These are phyloP conservation scores for Trichonephila clavata DNA, from an alignment of 1,140 invertebrate species.

Conservation along the genomic window DNA sequence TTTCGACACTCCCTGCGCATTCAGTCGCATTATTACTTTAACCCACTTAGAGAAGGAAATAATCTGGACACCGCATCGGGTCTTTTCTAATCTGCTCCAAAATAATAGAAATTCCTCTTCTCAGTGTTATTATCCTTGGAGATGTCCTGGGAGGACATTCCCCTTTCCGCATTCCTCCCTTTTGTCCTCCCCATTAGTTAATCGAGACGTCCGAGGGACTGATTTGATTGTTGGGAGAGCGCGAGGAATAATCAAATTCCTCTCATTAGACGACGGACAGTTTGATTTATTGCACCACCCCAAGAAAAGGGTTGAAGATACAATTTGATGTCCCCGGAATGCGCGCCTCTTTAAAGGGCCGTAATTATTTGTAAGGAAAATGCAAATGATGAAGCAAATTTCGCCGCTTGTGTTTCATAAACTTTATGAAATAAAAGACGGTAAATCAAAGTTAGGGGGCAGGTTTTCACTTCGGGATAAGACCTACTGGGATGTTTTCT, in stretches of 20 bases:
- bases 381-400: constrained; percentile 23
- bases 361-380: constrained; percentile 27
- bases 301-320: constrained; percentile 56
- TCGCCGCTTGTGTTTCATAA: not conserved
- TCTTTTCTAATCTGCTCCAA: not conserved
- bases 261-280: constrained; percentile 66
- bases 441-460: constrained; percentile 20
- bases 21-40: not conserved
- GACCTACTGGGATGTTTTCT: not conserved
- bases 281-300: constrained; percentile 49
- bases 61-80: too few species aligned
- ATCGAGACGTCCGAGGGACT: constrained; percentile 64
- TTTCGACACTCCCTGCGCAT: too few species aligned
- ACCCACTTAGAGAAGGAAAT: not conserved
- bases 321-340: constrained; percentile 1
- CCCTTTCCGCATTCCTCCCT: constrained; percentile 27
- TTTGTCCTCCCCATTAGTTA: constrained; percentile 65
- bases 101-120: constrained; percentile 40
- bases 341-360: constrained; percentile 11
- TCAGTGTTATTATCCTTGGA: not conserved
- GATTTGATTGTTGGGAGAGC: constrained; percentile 64
- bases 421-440: constrained; percentile 16
- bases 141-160: constrained; percentile 29
- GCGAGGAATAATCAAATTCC: constrained; percentile 73
- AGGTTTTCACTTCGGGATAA: not conserved